Conservation (phyloP, 92 coral and sea anemone species). For the Palythoa heliodiscus region DNA sequence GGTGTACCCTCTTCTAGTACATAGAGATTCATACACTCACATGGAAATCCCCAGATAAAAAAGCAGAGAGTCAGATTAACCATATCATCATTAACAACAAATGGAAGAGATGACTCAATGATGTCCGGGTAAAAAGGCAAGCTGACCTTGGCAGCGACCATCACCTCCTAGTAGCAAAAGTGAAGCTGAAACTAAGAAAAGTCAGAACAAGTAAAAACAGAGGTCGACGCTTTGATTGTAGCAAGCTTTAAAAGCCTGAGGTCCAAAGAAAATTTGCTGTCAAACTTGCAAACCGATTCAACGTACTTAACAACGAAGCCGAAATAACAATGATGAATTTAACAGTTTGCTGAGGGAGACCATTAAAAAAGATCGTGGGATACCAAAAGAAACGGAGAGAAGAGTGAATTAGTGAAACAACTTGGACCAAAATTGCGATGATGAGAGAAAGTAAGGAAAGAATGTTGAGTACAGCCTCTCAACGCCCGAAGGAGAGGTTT, state of each 20-base stretch:
- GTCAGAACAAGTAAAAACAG: slow-evolving; percentile 19
- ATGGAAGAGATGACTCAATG: slow-evolving; percentile 43
- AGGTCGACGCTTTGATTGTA: not conserved
- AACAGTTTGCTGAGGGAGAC: slow-evolving; percentile 1
- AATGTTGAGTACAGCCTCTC: slow-evolving; percentile 21
- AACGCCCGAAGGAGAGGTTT: slow-evolving; percentile 23
- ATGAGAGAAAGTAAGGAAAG: slow-evolving; percentile 31
- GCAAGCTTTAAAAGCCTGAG: slow-evolving; percentile 6
- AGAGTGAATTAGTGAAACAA: slow-evolving; percentile 26
- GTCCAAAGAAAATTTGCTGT: slow-evolving; percentile 25
- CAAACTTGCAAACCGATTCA: slow-evolving; percentile 22
- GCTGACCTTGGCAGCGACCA: slow-evolving; percentile 45
- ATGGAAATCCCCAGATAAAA: not conserved
- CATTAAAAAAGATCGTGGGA: slow-evolving; percentile 35
- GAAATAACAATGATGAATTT: slow-evolving; percentile 28
- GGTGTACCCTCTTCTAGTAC: not conserved
- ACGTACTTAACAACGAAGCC: slow-evolving; percentile 25
- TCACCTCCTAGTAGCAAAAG: slow-evolving; percentile 23
- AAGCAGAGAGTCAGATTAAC: slow-evolving; percentile 44
- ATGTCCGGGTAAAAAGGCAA: slow-evolving; percentile 29
- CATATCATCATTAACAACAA: slow-evolving; percentile 40
- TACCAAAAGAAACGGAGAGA: slow-evolving; percentile 21
- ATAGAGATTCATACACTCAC: not conserved
- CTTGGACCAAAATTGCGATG: slow-evolving; percentile 21
- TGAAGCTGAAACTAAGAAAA: slow-evolving; percentile 7